Evolutionary conservation across 2,113 vertebrate species (phyloP).

Genomic region (Brachypodius melanocephalos): DNA sequence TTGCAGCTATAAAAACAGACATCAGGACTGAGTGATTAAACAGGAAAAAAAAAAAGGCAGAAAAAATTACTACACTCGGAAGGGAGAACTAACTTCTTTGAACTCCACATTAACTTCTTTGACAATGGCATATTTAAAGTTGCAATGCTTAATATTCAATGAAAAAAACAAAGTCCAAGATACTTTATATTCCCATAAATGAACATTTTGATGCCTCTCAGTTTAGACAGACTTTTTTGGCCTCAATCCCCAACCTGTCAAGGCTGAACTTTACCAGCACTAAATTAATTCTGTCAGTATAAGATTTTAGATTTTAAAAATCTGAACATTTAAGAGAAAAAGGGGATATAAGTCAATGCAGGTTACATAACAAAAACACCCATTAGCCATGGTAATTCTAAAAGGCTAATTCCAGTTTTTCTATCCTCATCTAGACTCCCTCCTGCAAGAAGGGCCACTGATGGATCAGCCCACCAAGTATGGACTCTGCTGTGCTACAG

Average conservation of each 20-base stretch:
- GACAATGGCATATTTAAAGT: background rate
- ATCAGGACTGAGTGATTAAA: background rate
- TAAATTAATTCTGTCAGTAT: background rate
- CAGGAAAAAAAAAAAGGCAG: background rate
- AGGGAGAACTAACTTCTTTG: background rate
- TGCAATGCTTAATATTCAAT: background rate
- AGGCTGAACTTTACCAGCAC: background rate
- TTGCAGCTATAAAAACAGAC: conserved; percentile 78
- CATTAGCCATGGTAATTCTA: background rate
- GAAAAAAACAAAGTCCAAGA: background rate
- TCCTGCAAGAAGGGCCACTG: background rate
- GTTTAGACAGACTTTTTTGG: background rate
- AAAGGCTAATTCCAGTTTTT: background rate
- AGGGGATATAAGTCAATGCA: background rate
- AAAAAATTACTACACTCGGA: background rate
- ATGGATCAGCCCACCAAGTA: background rate
- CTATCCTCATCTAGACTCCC: background rate
- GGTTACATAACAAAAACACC: background rate
- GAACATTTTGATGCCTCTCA: accelerated
- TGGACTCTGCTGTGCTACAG: background rate
- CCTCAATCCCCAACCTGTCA: background rate
- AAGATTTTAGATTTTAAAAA: background rate
- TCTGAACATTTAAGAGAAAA: background rate
- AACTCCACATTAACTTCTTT: background rate
- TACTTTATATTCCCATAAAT: background rate